Conservation (phyloP, 2,113 vertebrate species). For the Erythrocercus mccallii region DNA sequence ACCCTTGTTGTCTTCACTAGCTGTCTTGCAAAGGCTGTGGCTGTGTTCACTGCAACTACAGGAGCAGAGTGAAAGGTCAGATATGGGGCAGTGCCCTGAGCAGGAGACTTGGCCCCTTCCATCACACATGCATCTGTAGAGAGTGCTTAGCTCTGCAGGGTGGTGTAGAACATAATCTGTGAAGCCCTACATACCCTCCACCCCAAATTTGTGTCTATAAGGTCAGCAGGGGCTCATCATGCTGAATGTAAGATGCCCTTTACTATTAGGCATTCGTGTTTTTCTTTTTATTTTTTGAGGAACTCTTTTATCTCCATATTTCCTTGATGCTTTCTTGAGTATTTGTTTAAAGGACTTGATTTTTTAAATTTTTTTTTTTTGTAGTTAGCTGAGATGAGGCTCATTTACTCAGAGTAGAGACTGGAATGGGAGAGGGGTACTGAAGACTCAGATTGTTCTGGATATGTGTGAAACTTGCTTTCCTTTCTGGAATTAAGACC, state of each 20-base stretch:
- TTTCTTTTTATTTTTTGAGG: not conserved
- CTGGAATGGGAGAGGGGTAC: not conserved
- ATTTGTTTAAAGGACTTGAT: not conserved
- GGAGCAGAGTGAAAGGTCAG: not conserved
- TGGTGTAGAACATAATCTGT: not conserved
- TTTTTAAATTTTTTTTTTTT: not conserved
- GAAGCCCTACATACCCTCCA: not conserved
- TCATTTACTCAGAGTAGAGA: not conserved
- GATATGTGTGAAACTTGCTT: not conserved
- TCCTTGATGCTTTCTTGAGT: not conserved
- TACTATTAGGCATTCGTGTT: not conserved
- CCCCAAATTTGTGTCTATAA: not conserved
- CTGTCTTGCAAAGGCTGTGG: not conserved
- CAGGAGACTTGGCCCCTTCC: not conserved
- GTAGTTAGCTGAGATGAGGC: not conserved
- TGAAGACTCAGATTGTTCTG: not conserved
- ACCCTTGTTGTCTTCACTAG: not conserved
- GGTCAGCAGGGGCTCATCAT: not conserved
- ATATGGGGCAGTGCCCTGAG: not conserved
- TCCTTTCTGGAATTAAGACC: not conserved
- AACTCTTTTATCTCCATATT: not conserved
- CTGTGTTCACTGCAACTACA: rapidly evolving
- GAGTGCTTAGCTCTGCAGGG: not conserved
- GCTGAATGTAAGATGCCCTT: not conserved
- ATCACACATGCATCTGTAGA: not conserved